A percentile compares a stretch with the other conserved stretches of the same genome.
phyloP scores from a whole-genome alignment of 2,888 invertebrate genomes.

The Parnassius apollo region DNA sequence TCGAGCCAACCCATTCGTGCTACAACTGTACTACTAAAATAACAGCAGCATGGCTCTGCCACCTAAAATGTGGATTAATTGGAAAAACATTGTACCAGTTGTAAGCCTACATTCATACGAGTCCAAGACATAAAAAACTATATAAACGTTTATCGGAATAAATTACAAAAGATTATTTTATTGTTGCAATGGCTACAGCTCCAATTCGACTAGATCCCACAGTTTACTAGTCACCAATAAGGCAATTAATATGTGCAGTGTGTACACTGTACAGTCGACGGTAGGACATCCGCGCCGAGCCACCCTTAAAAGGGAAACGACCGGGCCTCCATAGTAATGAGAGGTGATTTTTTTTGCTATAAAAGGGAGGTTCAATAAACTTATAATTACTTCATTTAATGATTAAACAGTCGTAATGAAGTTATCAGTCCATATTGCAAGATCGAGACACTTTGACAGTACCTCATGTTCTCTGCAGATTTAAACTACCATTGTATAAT shows the following conservation, averaged over 20 bases:
- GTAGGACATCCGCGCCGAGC: constrained; percentile 22
- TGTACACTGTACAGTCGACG: constrained; percentile 2
- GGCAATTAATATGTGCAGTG: constrained; percentile 24
- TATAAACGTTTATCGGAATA: too few relatives aligned
- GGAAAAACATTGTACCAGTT: too few relatives aligned
- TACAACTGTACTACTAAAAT: too few relatives aligned
- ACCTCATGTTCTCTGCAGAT: too few relatives aligned
- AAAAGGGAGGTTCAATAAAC: constrained; percentile 20
- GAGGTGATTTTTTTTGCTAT: constrained; percentile 12
- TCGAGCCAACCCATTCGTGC: too few relatives aligned
- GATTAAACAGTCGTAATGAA: not conserved
- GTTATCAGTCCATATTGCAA: not conserved
- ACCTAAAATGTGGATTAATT: too few relatives aligned
- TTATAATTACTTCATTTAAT: constrained; percentile 7
- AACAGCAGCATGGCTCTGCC: too few relatives aligned
- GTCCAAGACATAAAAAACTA: too few relatives aligned
- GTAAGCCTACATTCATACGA: too few relatives aligned
- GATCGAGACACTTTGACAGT: too few relatives aligned
- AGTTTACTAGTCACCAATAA: constrained; percentile 12
- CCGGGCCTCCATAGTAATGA: constrained; percentile 17
- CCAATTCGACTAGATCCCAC: not conserved
- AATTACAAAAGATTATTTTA: not conserved
- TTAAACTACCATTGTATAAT: too few relatives aligned
- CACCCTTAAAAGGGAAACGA: constrained; percentile 22
- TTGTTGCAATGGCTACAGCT: not conserved